A percentile compares a stretch with the other conserved stretches of the same genome.
phyloP scores from a whole-genome alignment of 2,888 invertebrate genomes.

The Drosophila prostipennis region DNA sequence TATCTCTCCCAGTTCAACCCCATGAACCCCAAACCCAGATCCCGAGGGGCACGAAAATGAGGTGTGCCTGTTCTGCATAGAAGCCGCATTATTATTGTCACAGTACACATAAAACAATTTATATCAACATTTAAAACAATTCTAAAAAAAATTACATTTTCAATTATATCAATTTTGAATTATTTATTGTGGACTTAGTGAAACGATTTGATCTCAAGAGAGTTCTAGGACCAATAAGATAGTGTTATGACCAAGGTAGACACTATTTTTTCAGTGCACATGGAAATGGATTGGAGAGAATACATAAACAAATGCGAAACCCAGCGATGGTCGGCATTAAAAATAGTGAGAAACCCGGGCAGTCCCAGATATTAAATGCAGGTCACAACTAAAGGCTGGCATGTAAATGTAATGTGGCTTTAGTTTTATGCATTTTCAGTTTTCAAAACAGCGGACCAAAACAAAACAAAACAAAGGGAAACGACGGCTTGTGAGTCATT shows the following conservation, averaged over 20 bases:
- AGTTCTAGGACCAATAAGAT: neutral
- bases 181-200: neutral
- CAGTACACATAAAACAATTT: constrained; percentile 5
- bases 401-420: constrained; percentile 14
- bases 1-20: constrained; percentile 13
- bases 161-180: too few species aligned
- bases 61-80: constrained; percentile 55
- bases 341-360: constrained; percentile 67
- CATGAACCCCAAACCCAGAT: constrained; percentile 20
- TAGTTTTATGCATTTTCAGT: neutral
- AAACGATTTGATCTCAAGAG: neutral
- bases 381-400: constrained; percentile 45
- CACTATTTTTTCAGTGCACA: neutral
- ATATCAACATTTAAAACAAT: too few species aligned
- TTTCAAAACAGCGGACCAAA: constrained; percentile 47
- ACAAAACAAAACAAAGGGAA: constrained; percentile 58
- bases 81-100: constrained; percentile 52
- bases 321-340: constrained; percentile 50
- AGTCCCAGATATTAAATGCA: constrained; percentile 60
- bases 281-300: constrained; percentile 12
- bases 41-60: constrained; percentile 33
- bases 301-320: constrained; percentile 52
- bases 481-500: constrained; percentile 68
- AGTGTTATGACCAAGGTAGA: neutral
- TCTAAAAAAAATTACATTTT: too few species aligned